phyloP scores from a whole-genome alignment of 2,888 invertebrate species.

The Druceiella hillmani region DNA sequence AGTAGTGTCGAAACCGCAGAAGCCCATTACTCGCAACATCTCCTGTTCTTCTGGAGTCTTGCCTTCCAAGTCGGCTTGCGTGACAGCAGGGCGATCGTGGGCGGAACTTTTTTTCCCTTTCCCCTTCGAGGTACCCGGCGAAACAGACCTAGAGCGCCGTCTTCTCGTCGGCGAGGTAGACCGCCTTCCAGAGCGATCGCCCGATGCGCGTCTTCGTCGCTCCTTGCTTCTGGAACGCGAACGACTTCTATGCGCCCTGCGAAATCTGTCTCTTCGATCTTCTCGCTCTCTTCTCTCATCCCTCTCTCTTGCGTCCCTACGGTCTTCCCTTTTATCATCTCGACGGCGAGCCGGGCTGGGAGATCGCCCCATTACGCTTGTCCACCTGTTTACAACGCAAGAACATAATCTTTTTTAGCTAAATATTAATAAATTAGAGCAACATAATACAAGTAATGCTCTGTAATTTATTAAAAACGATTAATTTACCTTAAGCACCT shows the following conservation, averaged over 20 bases:
- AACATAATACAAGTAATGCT: too few relatives aligned
- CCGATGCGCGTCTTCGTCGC: background rate
- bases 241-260: constrained; percentile 38
- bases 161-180: constrained; percentile 30
- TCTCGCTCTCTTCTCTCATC: constrained; percentile 26
- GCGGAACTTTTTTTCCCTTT: constrained; percentile 40
- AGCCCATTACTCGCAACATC: constrained; percentile 97
- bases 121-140: constrained; percentile 35
- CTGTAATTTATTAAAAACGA: too few relatives aligned
- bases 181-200: constrained; percentile 18
- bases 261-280: constrained; percentile 30
- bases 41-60: constrained; percentile 88
- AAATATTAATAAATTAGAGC: too few relatives aligned
- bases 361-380: constrained; percentile 39
- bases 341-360: constrained; percentile 45
- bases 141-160: constrained; percentile 37
- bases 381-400: too few relatives aligned
- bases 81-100: constrained; percentile 62
- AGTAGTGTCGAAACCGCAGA: constrained; percentile 91
- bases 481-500: too few relatives aligned
- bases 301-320: constrained; percentile 10
- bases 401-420: too few relatives aligned
- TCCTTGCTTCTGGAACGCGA: constrained; percentile 44
- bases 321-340: constrained; percentile 36
- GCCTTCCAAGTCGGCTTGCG: constrained; percentile 83